Percentiles rank a stretch among this genome's conserved stretches.
phyloP scores from a whole-genome alignment of 2,113 vertebrate species.

The Seriola aureovittata region DNA sequence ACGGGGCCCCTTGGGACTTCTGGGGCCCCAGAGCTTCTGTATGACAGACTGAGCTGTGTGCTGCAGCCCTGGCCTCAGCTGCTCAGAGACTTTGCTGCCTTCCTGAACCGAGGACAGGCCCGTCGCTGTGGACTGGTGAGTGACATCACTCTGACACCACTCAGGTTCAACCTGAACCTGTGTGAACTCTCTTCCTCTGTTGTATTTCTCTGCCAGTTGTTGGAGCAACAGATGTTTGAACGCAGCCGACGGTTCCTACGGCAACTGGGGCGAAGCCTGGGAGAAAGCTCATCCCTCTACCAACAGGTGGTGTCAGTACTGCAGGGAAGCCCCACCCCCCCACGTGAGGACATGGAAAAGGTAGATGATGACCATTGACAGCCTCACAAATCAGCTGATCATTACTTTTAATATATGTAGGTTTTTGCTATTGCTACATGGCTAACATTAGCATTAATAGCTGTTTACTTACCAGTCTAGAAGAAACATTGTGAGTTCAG shows the following conservation, averaged over 20 bases:
- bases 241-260: slow-evolving; percentile 90
- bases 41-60: slow-evolving; percentile 78
- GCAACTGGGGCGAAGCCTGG: slow-evolving; percentile 89
- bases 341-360: slow-evolving; percentile 86
- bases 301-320: slow-evolving; percentile 91
- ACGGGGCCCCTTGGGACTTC: slow-evolving; percentile 67
- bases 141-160: background rate
- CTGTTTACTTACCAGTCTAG: no score
- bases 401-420: background rate
- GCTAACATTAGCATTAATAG: no score
- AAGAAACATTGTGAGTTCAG: no score
- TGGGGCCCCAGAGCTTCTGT: slow-evolving; percentile 84
- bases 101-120: slow-evolving; percentile 89
- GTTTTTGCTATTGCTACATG: no score
- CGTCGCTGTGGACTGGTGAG: slow-evolving; percentile 90
- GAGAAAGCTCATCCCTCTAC: slow-evolving; percentile 89
- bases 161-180: background rate
- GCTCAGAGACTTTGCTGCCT: slow-evolving; percentile 92
- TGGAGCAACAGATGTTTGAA: slow-evolving; percentile 94
- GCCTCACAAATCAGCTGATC: background rate
- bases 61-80: slow-evolving; percentile 90
- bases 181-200: slow-evolving; percentile 1
- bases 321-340: slow-evolving; percentile 86
- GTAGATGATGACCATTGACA: slow-evolving; percentile 59
- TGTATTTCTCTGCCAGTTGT: slow-evolving; percentile 79